Conservation (phyloP, 2,797 vertebrate genomes). For the Sitta carolinensis region DNA sequence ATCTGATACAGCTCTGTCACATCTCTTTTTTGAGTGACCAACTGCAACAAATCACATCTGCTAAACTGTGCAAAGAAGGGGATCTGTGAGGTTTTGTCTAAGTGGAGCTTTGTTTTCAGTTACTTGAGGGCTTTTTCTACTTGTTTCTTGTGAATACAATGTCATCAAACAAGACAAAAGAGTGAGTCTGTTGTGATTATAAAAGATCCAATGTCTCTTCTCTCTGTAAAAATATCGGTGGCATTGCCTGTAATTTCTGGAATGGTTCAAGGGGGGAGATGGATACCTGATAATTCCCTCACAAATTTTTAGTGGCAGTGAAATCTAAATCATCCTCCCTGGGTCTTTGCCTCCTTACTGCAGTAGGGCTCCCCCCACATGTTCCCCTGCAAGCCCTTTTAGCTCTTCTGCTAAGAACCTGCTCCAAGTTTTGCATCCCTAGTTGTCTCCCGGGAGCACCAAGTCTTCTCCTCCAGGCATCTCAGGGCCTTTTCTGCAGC, state of each 20-base stretch:
- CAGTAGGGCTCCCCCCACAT: fast-evolving
- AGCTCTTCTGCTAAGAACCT: neutral
- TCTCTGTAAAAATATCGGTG: neutral
- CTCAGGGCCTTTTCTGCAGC: neutral
- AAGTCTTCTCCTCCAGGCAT: no score
- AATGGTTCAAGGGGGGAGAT: neutral
- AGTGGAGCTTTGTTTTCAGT: slow-evolving; percentile 17
- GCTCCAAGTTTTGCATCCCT: neutral
- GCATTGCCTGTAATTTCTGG: neutral
- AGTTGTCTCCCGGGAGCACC: fast-evolving
- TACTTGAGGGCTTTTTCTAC: neutral
- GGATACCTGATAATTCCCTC: neutral
- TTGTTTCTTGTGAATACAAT: neutral
- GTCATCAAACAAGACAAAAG: neutral
- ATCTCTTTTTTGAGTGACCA: neutral
- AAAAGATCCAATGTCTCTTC: neutral
- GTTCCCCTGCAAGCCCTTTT: neutral
- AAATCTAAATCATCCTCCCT: neutral
- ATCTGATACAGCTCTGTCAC: neutral
- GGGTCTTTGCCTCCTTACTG: neutral
- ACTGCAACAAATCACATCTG: neutral
- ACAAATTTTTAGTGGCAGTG: neutral
- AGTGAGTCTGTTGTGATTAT: neutral
- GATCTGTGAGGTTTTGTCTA: neutral
- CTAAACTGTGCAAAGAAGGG: slow-evolving; percentile 10